Base-by-base conservation (phyloP, 1,140 invertebrate genomes). In the Nephotettix cincticeps region DNA sequence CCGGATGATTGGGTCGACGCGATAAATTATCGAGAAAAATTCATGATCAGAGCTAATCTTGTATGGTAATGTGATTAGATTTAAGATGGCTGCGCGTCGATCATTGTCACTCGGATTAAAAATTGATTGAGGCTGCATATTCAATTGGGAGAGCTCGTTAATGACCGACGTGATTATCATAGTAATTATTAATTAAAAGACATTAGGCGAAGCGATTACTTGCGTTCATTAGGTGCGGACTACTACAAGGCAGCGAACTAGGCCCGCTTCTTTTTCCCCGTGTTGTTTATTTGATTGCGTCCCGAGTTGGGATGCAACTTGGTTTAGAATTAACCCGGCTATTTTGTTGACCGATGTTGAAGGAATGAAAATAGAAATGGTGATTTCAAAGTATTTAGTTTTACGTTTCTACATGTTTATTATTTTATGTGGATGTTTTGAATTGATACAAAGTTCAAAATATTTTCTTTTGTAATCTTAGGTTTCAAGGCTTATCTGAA, bases 101-200 rank as follows among this genome's bases (percentile, higher is more conserved):
- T 51, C 47, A 21, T 51, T 61, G 56, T 61, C 21, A 61, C 14
- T 9, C 1, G 56, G 56, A 61, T 61, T 61, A 61, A 61, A 61
- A 61, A 61, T 61, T 61, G 56, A 61, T 61, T 61, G 56, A 13
- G 27, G 56, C 25, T 61, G 56, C 56, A 61, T 61, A 61, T 61
- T 61, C 56, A 61, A 61, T 61, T 61, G 56, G 27, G 23, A 2
- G 6, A 25, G 23, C 21, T 54, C 56, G 23, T 61, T 61, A 61
- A 61, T 28, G 56, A 61, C 56, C 4, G 14, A 27, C 56, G 32
- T 61, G 56, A 61, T 61, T 61, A 61, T 61, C 56, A 61, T 61
- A 61, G 56, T 61, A 61, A 61, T 61, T 61, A 61, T 61, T 61
- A 61, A 61, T 61, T 61, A 61, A 61, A 61, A 13, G 13, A 61